Evolutionary conservation across 2,888 invertebrate species (phyloP).

Genomic region (Orchesella flavescens): DNA sequence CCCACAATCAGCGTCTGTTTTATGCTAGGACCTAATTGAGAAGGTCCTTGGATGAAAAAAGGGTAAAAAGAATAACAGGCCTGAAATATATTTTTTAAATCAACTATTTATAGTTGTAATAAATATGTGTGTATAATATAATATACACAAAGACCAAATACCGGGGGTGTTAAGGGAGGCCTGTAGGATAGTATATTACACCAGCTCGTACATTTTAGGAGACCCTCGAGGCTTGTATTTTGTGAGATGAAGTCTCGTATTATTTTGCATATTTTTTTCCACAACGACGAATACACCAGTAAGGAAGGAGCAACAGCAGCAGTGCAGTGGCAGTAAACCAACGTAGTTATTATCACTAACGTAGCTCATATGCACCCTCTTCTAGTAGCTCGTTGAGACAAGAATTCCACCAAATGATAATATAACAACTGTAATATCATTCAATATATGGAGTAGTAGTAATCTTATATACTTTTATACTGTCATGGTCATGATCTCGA

Average conservation of each 20-base stretch:
- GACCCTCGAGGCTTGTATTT: conserved; percentile 69
- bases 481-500: no score
- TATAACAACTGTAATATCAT: conserved; percentile 29
- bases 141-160: neutral
- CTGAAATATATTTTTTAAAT: neutral
- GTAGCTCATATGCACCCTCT: conserved; percentile 44
- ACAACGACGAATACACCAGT: conserved; percentile 3
- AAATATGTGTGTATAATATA: neutral
- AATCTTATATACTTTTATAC: no score
- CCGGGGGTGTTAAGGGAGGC: conserved; percentile 55
- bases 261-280: conserved; percentile 67
- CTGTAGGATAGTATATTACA: conserved; percentile 59
- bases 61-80: neutral
- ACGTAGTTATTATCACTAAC: conserved; percentile 41
- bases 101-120: neutral
- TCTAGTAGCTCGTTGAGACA: neutral
- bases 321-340: conserved; percentile 28
- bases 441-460: neutral
- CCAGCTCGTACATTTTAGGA: conserved; percentile 65
- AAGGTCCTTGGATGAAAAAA: neutral
- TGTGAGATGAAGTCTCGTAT: conserved; percentile 69
- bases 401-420: conserved; percentile 31
- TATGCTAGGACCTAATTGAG: neutral
- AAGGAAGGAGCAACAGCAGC: conserved; percentile 50
- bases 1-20: neutral